A percentile compares a stretch with the other conserved stretches of the same genome.
phyloP scores from a whole-genome alignment of 2,888 invertebrate species.

The Cotesia congregata region DNA sequence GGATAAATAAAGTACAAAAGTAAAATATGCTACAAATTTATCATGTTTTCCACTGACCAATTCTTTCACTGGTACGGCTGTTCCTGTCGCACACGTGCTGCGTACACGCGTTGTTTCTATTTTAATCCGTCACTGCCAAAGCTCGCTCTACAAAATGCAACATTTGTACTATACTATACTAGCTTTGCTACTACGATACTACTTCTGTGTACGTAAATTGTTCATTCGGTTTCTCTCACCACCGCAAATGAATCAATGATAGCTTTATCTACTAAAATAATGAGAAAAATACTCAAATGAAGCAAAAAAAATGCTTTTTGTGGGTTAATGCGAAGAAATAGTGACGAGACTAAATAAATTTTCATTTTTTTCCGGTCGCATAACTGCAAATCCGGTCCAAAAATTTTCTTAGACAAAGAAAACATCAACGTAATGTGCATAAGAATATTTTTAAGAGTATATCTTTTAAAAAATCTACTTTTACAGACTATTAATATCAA shows the following conservation, averaged over 20 bases:
- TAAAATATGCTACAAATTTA: slow-evolving; percentile 35
- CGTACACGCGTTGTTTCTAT: slow-evolving; percentile 25
- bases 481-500: too few relatives aligned
- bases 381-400: too few relatives aligned
- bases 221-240: background rate
- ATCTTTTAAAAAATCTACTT: too few relatives aligned
- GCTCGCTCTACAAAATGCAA: slow-evolving; percentile 19
- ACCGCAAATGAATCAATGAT: background rate
- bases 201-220: background rate
- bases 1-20: slow-evolving; percentile 32
- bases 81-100: slow-evolving; percentile 30
- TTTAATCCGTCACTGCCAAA: slow-evolving; percentile 36
- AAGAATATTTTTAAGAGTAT: too few relatives aligned
- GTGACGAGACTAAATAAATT: background rate
- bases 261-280: background rate
- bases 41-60: slow-evolving; percentile 34
- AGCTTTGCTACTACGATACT: background rate
- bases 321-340: background rate
- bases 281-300: background rate
- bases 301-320: background rate
- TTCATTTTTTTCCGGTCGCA: background rate
- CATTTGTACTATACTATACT: slow-evolving; percentile 14
- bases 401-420: too few relatives aligned
- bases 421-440: too few relatives aligned
- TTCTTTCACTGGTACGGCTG: slow-evolving; percentile 7